Percentiles rank a stretch among this genome's conserved stretches.
These are phyloP conservation scores for Columba livia DNA, from an alignment of 2,113 vertebrate genomes.

Conservation along the genomic window DNA sequence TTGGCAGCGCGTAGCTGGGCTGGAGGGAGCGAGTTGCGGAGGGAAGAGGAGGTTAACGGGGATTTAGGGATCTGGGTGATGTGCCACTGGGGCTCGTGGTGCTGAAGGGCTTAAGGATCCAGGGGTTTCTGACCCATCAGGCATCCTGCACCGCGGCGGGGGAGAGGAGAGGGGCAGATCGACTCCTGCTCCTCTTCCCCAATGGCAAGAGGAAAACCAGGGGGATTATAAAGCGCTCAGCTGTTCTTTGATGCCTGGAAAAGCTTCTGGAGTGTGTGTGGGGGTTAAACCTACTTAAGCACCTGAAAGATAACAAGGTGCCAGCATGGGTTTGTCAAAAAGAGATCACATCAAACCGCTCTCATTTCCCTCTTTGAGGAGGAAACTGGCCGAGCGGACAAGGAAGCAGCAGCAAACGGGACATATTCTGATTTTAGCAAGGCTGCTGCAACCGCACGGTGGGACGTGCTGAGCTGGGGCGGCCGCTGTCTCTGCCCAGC, in stretches of 20 bases:
- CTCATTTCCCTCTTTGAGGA: not conserved
- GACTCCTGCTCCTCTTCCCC: not conserved
- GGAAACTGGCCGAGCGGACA: not conserved
- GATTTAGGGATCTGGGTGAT: not conserved
- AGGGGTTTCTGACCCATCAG: not conserved
- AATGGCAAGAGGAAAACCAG: not conserved
- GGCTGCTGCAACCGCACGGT: too few species aligned
- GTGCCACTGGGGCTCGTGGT: not conserved
- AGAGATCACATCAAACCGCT: too few species aligned
- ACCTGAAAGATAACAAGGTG: not conserved
- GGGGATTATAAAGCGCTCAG: not conserved
- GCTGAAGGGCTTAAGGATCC: not conserved
- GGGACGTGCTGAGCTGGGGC: too few species aligned
- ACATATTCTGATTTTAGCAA: too few species aligned
- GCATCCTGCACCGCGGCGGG: not conserved
- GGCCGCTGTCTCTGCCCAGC: too few species aligned
- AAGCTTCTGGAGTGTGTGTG: not conserved
- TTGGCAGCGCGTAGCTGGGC: fast-evolving
- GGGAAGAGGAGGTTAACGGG: not conserved
- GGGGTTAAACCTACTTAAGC: not conserved
- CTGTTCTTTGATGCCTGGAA: constrained; percentile 1
- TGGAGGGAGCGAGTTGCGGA: not conserved
- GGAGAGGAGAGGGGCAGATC: not conserved
- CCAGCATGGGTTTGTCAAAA: not conserved
- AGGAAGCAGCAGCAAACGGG: not conserved